Evolutionary conservation across 1,140 invertebrate species (phyloP), one percentile per base, ranked within the genome.

Genomic region (Zaprionus africanus): DNA sequence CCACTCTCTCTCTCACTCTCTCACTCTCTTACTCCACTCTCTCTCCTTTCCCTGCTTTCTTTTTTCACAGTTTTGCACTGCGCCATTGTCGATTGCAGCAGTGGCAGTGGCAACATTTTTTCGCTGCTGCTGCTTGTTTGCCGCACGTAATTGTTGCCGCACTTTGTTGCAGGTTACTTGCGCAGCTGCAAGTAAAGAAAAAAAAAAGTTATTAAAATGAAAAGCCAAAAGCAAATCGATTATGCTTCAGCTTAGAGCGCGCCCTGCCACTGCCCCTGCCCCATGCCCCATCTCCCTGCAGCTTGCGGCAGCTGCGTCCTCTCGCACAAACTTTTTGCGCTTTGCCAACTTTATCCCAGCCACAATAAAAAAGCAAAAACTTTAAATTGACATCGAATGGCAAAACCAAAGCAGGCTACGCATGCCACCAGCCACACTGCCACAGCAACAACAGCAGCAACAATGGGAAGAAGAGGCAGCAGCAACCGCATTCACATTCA

Each of bases 331-430:
- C 67, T 79, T 87, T 88, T 84, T 83, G 41, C 41, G n/a, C n/a
- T 17, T 17, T 7, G 15, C 6, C 7, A 46, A 46, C 41, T 46
- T 46, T 19, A 46, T 46, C 41, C 54, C 74, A 68, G 67, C 41
- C 65, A 28, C 46, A 65, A 73, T 46, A 36, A 57, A 74, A 69
- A 66, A 64, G 51, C 49, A n/a, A 46, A 81, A 87, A 88, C 84
- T 88, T 88, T 90, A 88, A 88, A 88, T 88, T 90, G 84, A 90
- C 84, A 84, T 81, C 84, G 75, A 88, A 88, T 84, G 78, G 81
- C 82, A 82, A 75, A 76, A 77, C 77, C 36, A 81, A 85, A 74
- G 82, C 68, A 67, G 77, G 77, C 72, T 73, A 43, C 54, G 73
- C 81, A 68, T 77, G 56, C 43, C 56, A 56, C 19, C 19, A 17